Percentiles rank a stretch among this genome's conserved stretches.
Conservation (phyloP, 64 coral and sea anemone genomes). For the Stichodactyla helianthus region DNA sequence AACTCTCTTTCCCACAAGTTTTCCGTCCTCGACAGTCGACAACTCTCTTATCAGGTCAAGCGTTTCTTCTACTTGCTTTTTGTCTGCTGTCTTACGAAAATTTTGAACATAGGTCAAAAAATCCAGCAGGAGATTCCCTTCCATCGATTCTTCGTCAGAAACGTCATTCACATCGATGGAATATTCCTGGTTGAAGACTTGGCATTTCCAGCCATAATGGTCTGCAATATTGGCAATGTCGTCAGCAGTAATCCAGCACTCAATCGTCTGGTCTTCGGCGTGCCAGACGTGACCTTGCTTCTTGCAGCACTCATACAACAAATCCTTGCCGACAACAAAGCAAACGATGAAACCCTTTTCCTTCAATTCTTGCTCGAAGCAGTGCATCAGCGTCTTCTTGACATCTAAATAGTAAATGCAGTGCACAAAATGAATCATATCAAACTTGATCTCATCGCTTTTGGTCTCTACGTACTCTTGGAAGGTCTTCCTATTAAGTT, state of each 20-base stretch:
- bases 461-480: neutral
- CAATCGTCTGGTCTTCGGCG: neutral
- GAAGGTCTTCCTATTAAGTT: neutral
- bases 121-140: conserved; percentile 38
- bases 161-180: conserved; percentile 24
- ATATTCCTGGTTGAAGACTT: conserved; percentile 27
- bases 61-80: conserved; percentile 1
- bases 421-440: neutral
- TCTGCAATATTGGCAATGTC: conserved; percentile 13
- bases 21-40: neutral
- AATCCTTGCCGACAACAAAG: neutral
- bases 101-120: conserved; percentile 18
- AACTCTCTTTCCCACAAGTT: neutral
- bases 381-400: neutral
- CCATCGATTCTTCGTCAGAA: conserved; percentile 11
- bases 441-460: neutral
- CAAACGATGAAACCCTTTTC: neutral
- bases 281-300: neutral
- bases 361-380: neutral
- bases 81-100: neutral
- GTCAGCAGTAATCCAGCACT: neutral
- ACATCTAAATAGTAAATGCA: neutral
- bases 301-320: neutral
- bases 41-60: neutral
- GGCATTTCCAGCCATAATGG: conserved; percentile 19